Conservation (phyloP, 2,113 vertebrate species). For the Python bivittatus region DNA sequence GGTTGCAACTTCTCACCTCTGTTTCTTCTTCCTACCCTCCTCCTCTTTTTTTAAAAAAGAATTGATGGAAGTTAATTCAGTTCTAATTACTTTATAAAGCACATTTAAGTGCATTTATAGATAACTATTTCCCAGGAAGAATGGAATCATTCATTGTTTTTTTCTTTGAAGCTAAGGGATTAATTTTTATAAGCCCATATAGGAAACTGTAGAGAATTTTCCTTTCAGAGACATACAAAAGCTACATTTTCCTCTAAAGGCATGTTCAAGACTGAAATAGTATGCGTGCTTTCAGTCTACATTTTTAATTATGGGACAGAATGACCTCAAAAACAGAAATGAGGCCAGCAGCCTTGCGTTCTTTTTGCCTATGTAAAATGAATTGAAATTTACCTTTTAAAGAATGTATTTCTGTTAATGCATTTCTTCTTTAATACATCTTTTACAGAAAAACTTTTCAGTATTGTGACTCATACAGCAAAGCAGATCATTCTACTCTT, state of each 20-base stretch:
- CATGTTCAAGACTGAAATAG: slow-evolving; percentile 1
- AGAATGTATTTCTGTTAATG: not conserved
- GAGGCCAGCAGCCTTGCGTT: not conserved
- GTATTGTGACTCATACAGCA: not conserved
- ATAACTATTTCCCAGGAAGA: not conserved
- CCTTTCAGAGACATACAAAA: slow-evolving; percentile 19
- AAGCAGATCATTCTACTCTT: not conserved
- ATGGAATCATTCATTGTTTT: slow-evolving; percentile 21
- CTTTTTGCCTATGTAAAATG: not conserved
- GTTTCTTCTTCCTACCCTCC: not conserved
- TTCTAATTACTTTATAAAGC: slow-evolving; percentile 12
- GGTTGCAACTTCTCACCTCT: not conserved
- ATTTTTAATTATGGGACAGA: not conserved
- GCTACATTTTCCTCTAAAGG: not conserved
- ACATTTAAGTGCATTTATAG: slow-evolving; percentile 20
- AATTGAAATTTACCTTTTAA: not conserved
- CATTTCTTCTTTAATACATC: not conserved
- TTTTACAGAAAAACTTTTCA: not conserved
- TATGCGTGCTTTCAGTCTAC: not conserved
- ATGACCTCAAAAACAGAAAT: not conserved
- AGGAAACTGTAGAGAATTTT: not conserved
- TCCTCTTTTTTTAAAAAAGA: not conserved
- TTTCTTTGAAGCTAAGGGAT: not conserved
- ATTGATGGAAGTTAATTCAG: not conserved
- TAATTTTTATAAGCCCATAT: slow-evolving; percentile 20